phyloP scores from a whole-genome alignment of 2,113 vertebrate species.

The Ictidomys tridecemlineatus region DNA sequence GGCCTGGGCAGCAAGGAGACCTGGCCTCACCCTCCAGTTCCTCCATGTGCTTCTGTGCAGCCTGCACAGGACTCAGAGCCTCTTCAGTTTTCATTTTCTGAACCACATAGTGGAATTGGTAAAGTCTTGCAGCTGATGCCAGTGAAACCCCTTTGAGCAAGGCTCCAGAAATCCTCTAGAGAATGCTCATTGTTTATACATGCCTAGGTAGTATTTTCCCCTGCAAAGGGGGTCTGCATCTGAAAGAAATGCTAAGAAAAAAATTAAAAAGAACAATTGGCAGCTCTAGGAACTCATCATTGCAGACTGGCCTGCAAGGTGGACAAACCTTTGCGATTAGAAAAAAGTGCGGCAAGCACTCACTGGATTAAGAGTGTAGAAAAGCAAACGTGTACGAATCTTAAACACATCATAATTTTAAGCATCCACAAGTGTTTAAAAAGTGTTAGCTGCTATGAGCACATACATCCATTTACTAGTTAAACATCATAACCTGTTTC shows the following conservation, averaged over 20 bases:
- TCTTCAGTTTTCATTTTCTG: conserved; percentile 53
- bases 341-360: conserved; percentile 81
- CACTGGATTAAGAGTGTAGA: conserved; percentile 90
- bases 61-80: neutral
- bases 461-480: conserved; percentile 88
- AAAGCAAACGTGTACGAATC: conserved; percentile 89
- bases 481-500: conserved; percentile 92
- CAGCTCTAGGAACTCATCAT: neutral
- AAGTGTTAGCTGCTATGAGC: conserved; percentile 89
- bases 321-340: conserved; percentile 73
- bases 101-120: neutral
- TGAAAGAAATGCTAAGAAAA: neutral
- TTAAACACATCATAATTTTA: conserved; percentile 93
- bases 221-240: neutral
- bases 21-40: neutral
- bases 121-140: neutral
- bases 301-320: conserved; percentile 52
- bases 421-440: conserved; percentile 90
- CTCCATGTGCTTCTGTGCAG: neutral
- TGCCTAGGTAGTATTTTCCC: neutral
- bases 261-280: neutral
- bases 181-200: neutral
- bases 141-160: neutral
- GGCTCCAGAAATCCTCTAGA: conserved; percentile 45
- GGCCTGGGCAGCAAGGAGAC: neutral